phyloP scores from a whole-genome alignment of 2,113 vertebrate species.

The Ailuropoda melanoleuca region DNA sequence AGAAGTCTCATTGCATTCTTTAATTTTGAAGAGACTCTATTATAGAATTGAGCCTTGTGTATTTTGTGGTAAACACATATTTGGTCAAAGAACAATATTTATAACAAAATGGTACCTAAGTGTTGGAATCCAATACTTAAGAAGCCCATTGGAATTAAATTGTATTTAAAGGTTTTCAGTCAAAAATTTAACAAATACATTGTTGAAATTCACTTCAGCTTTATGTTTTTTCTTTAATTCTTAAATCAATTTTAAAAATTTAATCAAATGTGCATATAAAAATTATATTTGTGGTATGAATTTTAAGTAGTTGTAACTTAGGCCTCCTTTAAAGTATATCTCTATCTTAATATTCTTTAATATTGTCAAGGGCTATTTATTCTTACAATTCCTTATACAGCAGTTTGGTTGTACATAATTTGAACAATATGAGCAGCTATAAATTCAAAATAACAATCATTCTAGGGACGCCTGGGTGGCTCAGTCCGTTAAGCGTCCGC shows the following conservation, averaged over 20 bases:
- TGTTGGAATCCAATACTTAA: not conserved
- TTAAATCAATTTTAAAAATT: constrained; percentile 17
- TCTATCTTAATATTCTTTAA: not conserved
- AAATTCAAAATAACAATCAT: not conserved
- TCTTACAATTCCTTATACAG: not conserved
- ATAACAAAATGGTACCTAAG: not conserved
- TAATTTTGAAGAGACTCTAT: not conserved
- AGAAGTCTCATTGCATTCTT: not conserved
- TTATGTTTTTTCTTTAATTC: not conserved
- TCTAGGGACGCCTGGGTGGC: not conserved
- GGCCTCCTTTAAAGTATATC: not conserved
- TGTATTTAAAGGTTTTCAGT: not conserved
- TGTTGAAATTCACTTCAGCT: not conserved
- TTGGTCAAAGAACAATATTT: not conserved
- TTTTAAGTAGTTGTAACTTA: not conserved
- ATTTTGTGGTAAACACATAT: not conserved
- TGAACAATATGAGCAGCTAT: not conserved
- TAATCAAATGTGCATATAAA: not conserved
- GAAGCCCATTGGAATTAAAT: not conserved
- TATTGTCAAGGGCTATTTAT: not conserved
- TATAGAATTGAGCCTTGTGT: not conserved
- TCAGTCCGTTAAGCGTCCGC: too few relatives aligned
- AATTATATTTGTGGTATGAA: not conserved
- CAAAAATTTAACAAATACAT: not conserved
- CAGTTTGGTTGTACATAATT: not conserved